Conservation (phyloP, 1,140 invertebrate genomes). For the Euwallacea similis region DNA sequence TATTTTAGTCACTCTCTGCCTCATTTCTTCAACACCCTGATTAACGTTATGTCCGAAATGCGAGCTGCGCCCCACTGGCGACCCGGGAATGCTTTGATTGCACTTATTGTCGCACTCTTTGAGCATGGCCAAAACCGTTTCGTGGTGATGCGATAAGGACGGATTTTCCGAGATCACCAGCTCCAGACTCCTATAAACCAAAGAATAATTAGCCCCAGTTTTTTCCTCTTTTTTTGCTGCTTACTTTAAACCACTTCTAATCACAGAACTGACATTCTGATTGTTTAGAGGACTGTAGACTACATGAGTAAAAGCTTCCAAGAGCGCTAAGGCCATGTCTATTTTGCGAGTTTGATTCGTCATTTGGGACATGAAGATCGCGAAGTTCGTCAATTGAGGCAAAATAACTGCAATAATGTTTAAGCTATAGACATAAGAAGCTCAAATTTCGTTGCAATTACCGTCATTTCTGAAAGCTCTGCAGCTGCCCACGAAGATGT, state of each 20-base stretch:
- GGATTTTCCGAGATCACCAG: conserved; percentile 55
- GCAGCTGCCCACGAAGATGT: conserved; percentile 58
- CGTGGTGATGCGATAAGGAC: conserved; percentile 56
- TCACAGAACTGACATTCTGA: conserved; percentile 37
- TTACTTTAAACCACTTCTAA: too few species aligned
- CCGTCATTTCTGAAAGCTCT: conserved; percentile 62
- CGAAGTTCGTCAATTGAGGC: conserved; percentile 63
- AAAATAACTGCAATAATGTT: conserved; percentile 62
- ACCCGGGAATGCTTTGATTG: conserved; percentile 35
- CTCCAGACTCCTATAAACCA: conserved; percentile 55
- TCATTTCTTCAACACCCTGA: conserved; percentile 65
- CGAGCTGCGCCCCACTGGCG: conserved; percentile 12
- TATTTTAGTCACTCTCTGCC: conserved; percentile 63
- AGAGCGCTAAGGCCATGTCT: conserved; percentile 63
- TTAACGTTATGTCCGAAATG: conserved; percentile 55
- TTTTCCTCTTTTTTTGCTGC: too few species aligned
- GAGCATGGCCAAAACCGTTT: conserved; percentile 57
- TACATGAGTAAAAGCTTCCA: conserved; percentile 69
- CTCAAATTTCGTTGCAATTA: conserved; percentile 40
- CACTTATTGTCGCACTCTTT: conserved; percentile 58
- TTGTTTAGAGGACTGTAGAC: conserved; percentile 64
- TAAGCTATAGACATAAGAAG: background rate
- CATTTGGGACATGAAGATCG: conserved; percentile 59
- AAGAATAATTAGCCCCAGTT: too few species aligned
- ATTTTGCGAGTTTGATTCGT: conserved; percentile 59